phyloP scores from a whole-genome alignment of 2,888 invertebrate genomes.

The Stramonita haemastoma region DNA sequence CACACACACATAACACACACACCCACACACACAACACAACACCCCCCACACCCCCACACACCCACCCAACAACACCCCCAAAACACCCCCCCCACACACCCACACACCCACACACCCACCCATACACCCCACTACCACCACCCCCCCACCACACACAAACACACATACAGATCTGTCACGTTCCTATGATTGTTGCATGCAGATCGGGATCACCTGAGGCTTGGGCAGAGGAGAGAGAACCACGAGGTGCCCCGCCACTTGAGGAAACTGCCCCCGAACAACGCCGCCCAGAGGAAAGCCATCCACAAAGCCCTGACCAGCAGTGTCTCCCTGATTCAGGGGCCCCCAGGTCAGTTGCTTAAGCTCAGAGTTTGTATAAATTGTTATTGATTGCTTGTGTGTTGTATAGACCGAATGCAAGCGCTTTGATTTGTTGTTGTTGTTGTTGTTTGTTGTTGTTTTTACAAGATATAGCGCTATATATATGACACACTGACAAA shows the following conservation, averaged over 20 bases:
- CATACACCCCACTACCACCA: too few species aligned
- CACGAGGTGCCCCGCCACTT: not conserved
- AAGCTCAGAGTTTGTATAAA: not conserved
- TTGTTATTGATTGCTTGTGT: not conserved
- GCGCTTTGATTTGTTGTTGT: too few species aligned
- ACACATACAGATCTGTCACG: too few species aligned
- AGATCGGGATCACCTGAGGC: not conserved
- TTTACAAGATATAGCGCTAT: too few species aligned
- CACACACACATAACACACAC: too few species aligned
- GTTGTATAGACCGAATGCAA: too few species aligned
- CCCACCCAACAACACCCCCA: not conserved
- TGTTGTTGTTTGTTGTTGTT: too few species aligned
- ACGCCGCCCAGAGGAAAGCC: conserved; percentile 55
- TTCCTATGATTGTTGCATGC: not conserved
- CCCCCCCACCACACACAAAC: too few species aligned
- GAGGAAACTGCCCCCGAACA: conserved; percentile 50
- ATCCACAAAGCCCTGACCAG: conserved; percentile 54
- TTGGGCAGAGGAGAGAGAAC: not conserved
- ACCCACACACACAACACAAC: too few species aligned
- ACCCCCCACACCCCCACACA: not conserved
- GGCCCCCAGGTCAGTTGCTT: conserved; percentile 60
- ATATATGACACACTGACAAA: too few species aligned
- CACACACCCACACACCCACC: too few species aligned
- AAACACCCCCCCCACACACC: too few species aligned
- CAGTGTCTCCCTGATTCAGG: conserved; percentile 58